phyloP scores from a whole-genome alignment of 1,140 invertebrate species.

The Bombyx mandarina region DNA sequence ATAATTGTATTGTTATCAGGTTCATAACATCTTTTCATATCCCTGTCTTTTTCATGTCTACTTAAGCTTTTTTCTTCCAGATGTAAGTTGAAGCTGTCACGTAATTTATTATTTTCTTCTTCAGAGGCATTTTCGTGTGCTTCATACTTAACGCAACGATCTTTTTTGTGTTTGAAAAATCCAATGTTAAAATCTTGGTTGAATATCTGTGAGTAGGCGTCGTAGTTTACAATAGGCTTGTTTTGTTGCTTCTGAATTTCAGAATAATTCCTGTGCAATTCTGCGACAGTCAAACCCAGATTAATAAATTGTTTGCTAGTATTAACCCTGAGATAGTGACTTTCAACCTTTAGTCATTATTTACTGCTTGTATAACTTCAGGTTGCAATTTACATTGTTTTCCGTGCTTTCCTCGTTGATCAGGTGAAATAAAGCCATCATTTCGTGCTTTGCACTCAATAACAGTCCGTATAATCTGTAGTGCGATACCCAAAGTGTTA shows the following conservation, averaged over 20 bases:
- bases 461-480: no score
- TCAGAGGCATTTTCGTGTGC: slow-evolving; percentile 17
- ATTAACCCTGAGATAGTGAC: slow-evolving; percentile 33
- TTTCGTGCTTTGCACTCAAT: no score
- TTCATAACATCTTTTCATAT: slow-evolving; percentile 21
- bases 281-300: slow-evolving; percentile 32
- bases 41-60: slow-evolving; percentile 20
- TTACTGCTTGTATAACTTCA: neutral
- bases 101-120: slow-evolving; percentile 12
- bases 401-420: neutral
- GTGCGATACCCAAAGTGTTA: no score
- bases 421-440: no score
- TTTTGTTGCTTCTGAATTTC: slow-evolving; percentile 19
- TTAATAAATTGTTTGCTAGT: slow-evolving; percentile 30
- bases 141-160: slow-evolving; percentile 21
- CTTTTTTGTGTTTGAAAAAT: slow-evolving; percentile 30
- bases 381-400: neutral
- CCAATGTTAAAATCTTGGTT: slow-evolving; percentile 37
- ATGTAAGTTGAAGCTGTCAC: slow-evolving; percentile 19
- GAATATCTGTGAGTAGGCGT: slow-evolving; percentile 31
- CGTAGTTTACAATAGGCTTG: slow-evolving; percentile 22
- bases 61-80: slow-evolving; percentile 26
- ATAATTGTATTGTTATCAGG: slow-evolving; percentile 18
- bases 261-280: slow-evolving; percentile 35
- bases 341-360: slow-evolving; percentile 20